A percentile compares a stretch with the other conserved stretches of the same genome.
phyloP scores from a whole-genome alignment of 92 coral and sea anemone species.

The Virgularia gustaviana region DNA sequence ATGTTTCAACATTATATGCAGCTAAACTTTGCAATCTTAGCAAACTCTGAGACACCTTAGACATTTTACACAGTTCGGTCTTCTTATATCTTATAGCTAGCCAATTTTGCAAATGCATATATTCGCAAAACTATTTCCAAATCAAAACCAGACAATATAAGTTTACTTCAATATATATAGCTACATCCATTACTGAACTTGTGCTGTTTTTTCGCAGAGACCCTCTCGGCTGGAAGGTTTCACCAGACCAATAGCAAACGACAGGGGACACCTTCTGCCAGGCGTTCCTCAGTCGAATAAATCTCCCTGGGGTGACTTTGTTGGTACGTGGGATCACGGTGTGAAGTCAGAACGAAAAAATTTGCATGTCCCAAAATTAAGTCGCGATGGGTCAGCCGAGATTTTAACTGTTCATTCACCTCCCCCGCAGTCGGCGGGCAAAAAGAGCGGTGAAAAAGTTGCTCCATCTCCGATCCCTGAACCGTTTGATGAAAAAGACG shows the following conservation, averaged over 20 bases:
- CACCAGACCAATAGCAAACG: conserved; percentile 80
- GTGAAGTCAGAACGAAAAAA: neutral
- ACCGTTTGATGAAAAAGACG: conserved; percentile 18
- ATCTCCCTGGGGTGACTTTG: conserved; percentile 91
- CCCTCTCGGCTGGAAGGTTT: conserved; percentile 90
- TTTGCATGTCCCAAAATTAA: neutral
- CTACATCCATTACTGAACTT: neutral
- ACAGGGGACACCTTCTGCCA: conserved; percentile 79
- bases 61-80: too few species aligned
- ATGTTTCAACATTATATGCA: too few species aligned
- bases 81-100: too few species aligned
- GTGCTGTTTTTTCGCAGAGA: conserved; percentile 50
- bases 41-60: too few species aligned
- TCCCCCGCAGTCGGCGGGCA: conserved; percentile 9
- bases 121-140: too few species aligned
- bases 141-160: neutral
- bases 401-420: conserved; percentile 28
- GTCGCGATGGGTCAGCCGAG: conserved; percentile 21
- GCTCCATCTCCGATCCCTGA: conserved; percentile 31
- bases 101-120: too few species aligned
- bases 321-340: conserved; percentile 84
- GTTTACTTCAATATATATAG: neutral
- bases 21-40: too few species aligned
- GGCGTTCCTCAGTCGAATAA: conserved; percentile 80
- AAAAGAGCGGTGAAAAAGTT: conserved; percentile 30